Conservation (phyloP, 2,888 invertebrate genomes). For the Iphiclides podalirius region DNA sequence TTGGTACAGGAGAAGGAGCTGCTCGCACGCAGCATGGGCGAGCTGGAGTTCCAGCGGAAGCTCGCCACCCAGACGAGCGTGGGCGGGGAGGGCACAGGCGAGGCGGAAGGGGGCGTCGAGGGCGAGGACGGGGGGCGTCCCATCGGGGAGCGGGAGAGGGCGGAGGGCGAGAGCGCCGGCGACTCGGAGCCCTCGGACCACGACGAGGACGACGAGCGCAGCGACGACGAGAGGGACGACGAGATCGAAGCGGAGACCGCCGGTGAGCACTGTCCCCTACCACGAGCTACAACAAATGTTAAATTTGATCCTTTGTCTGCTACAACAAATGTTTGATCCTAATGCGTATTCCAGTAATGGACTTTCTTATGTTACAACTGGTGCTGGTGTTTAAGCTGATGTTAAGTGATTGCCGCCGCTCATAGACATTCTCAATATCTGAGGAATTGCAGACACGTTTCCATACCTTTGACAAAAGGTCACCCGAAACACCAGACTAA, state of each 20-base stretch:
- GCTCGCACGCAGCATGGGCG: slow-evolving; percentile 73
- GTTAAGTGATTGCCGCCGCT: too few species aligned
- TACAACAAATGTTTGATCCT: too few species aligned
- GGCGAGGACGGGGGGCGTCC: slow-evolving; percentile 34
- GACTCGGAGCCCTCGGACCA: slow-evolving; percentile 79
- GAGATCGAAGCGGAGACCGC: slow-evolving; percentile 80
- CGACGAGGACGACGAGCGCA: slow-evolving; percentile 76
- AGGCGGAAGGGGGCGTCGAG: slow-evolving; percentile 42
- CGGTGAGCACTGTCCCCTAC: slow-evolving; percentile 6
- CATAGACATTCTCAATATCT: too few species aligned
- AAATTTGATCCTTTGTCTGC: too few species aligned
- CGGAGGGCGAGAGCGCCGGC: slow-evolving; percentile 77
- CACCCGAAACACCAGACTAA: too few species aligned
- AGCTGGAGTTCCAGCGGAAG: slow-evolving; percentile 68
- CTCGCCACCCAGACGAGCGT: slow-evolving; percentile 54
- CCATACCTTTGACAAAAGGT: too few species aligned
- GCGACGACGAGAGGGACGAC: slow-evolving; percentile 79
- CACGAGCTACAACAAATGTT: too few species aligned
- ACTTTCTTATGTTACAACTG: too few species aligned
- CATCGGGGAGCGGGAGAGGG: slow-evolving; percentile 77
- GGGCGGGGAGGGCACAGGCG: slow-evolving; percentile 43
- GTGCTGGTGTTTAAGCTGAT: too few species aligned
- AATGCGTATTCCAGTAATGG: too few species aligned
- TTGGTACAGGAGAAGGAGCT: slow-evolving; percentile 77
- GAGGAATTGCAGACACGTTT: too few species aligned